A percentile compares a stretch with the other conserved stretches of the same genome.
These are phyloP conservation scores for Leptinotarsa juncta DNA, from an alignment of 2,888 invertebrate species.

Conservation along the genomic window DNA sequence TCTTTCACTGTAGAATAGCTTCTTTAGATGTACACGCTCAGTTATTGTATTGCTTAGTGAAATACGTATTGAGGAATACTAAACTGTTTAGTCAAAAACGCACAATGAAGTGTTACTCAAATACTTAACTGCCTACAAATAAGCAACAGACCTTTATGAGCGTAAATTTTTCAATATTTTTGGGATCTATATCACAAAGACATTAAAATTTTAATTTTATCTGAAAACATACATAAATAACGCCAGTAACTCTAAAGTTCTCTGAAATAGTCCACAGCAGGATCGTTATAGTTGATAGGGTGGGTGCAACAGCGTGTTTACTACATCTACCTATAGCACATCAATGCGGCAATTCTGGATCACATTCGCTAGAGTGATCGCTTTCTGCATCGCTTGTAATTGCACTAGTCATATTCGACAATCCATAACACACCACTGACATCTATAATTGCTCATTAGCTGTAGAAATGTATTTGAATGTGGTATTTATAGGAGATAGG, in stretches of 20 bases:
- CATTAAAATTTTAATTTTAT: background rate
- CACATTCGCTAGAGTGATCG: slow-evolving; percentile 54
- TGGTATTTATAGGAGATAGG: slow-evolving; percentile 23
- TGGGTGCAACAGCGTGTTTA: slow-evolving; percentile 63
- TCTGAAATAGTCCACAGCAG: background rate
- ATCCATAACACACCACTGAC: slow-evolving; percentile 48
- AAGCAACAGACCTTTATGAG: too few species aligned
- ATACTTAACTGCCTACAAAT: too few species aligned
- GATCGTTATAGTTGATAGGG: slow-evolving; percentile 18
- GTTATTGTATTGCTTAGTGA: too few species aligned
- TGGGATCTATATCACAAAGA: background rate
- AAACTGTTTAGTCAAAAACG: too few species aligned
- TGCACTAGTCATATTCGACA: slow-evolving; percentile 48
- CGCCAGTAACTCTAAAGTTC: background rate
- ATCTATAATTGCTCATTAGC: slow-evolving; percentile 51
- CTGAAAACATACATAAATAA: background rate
- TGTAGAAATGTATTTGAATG: slow-evolving; percentile 36
- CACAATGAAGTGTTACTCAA: too few species aligned
- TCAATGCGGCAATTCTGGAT: slow-evolving; percentile 57
- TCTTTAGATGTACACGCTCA: too few species aligned
- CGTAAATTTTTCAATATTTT: too few species aligned
- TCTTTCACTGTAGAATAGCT: too few species aligned
- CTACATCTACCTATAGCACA: slow-evolving; percentile 57
- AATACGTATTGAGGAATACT: too few species aligned
- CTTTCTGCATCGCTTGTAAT: slow-evolving; percentile 55